phyloP scores from a whole-genome alignment of 2,888 invertebrate species.

The Drosophila lacicola region DNA sequence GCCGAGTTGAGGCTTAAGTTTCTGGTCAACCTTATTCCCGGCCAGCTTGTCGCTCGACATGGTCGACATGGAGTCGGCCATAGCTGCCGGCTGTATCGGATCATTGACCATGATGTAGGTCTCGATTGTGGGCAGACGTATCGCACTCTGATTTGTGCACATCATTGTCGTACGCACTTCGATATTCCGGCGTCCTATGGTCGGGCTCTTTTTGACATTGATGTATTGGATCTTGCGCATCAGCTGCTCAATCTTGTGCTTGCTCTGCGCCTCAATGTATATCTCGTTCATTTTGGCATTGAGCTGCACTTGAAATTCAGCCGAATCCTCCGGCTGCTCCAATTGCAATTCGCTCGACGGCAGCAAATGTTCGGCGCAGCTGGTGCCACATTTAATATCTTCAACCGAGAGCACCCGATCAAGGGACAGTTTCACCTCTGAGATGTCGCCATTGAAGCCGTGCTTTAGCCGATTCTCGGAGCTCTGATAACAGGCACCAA shows the following conservation, averaged over 20 bases:
- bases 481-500: slow-evolving; percentile 99
- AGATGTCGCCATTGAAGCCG: slow-evolving; percentile 85
- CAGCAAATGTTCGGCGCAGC: slow-evolving; percentile 84
- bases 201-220: slow-evolving; percentile 95
- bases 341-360: slow-evolving; percentile 40
- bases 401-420: slow-evolving; percentile 73
- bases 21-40: slow-evolving; percentile 11
- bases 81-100: slow-evolving; percentile 53
- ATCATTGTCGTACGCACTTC: slow-evolving; percentile 84
- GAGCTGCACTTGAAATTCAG: slow-evolving; percentile 91
- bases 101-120: slow-evolving; percentile 85
- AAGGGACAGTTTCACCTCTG: slow-evolving; percentile 83
- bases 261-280: slow-evolving; percentile 95
- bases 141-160: slow-evolving; percentile 83
- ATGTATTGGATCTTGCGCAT: slow-evolving; percentile 95
- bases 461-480: slow-evolving; percentile 96
- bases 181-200: slow-evolving; percentile 95
- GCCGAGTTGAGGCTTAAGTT: slow-evolving; percentile 3
- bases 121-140: slow-evolving; percentile 83
- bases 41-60: slow-evolving; percentile 4
- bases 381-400: slow-evolving; percentile 84
- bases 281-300: slow-evolving; percentile 90
- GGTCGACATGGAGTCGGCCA: slow-evolving; percentile 16
- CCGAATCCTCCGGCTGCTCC: slow-evolving; percentile 66
- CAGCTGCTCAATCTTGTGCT: slow-evolving; percentile 94